phyloP scores from a whole-genome alignment of 23 tunicate genomes.

The Ciona savignyi region DNA sequence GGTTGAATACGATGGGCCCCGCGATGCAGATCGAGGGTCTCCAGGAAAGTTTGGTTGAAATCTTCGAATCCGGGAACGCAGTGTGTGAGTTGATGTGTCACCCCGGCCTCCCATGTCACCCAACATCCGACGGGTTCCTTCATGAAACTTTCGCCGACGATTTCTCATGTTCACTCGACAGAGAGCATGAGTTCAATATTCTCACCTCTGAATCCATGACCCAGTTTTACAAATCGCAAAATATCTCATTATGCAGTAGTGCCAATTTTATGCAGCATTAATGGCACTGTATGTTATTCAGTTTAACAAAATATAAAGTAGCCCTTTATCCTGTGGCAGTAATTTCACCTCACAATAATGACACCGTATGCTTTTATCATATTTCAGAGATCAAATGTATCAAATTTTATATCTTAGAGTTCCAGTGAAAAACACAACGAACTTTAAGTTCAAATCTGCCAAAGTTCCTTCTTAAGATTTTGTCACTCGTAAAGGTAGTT shows the following conservation, averaged over 20 bases:
- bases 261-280: too few relatives aligned
- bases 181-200: constrained; percentile 73
- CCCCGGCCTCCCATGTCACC: constrained; percentile 63
- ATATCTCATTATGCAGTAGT: constrained; percentile 10
- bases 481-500: too few relatives aligned
- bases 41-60: background rate
- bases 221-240: constrained; percentile 17
- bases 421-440: too few relatives aligned
- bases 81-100: constrained; percentile 82
- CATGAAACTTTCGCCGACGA: constrained; percentile 44
- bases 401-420: too few relatives aligned
- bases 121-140: constrained; percentile 44
- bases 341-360: too few relatives aligned
- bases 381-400: too few relatives aligned
- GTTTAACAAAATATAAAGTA: too few relatives aligned
- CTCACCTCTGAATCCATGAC: constrained; percentile 23
- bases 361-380: too few relatives aligned
- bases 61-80: constrained; percentile 3
- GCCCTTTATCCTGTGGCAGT: too few relatives aligned
- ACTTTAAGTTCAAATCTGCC: too few relatives aligned
- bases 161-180: constrained; percentile 61
- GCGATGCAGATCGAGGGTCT: constrained; percentile 32
- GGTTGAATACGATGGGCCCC: constrained; percentile 48
- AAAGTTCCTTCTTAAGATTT: too few relatives aligned
- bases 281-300: too few relatives aligned